A percentile compares a stretch with the other conserved stretches of the same genome.
phyloP scores from a whole-genome alignment of 2,888 invertebrate genomes.

The Lithodes maja region DNA sequence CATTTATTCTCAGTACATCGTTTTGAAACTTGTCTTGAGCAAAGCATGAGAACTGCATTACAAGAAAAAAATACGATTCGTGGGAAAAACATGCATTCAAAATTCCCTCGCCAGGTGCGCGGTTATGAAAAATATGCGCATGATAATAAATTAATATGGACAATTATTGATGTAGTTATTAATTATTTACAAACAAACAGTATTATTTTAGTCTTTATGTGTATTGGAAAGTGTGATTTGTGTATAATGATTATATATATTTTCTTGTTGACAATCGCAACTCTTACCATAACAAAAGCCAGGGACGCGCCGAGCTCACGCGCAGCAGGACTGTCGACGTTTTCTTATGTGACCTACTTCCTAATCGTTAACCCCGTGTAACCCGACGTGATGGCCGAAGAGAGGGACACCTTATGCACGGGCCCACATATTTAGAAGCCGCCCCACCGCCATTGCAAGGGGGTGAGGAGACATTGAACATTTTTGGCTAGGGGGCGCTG shows the following conservation, averaged over 20 bases:
- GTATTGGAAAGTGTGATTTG: neutral
- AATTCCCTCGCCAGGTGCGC: constrained; percentile 12
- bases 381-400: constrained; percentile 24
- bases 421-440: neutral
- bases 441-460: constrained; percentile 24
- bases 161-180: neutral
- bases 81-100: neutral
- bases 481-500: constrained; percentile 48
- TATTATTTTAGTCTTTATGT: no score
- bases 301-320: constrained; percentile 56
- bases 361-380: constrained; percentile 17
- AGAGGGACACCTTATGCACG: constrained; percentile 10
- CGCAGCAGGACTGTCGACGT: constrained; percentile 56
- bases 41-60: neutral
- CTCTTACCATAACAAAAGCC: constrained; percentile 62
- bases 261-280: constrained; percentile 40
- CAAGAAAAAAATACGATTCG: neutral
- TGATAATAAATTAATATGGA: neutral
- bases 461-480: neutral
- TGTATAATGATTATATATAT: neutral
- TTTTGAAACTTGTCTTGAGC: neutral
- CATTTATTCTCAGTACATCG: neutral
- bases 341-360: constrained; percentile 54
- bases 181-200: neutral
- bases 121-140: neutral